Percentiles rank a stretch among this genome's conserved stretches.
phyloP scores from a whole-genome alignment of 1,140 invertebrate species.

The Hermatobates lingyangjiaoensis region DNA sequence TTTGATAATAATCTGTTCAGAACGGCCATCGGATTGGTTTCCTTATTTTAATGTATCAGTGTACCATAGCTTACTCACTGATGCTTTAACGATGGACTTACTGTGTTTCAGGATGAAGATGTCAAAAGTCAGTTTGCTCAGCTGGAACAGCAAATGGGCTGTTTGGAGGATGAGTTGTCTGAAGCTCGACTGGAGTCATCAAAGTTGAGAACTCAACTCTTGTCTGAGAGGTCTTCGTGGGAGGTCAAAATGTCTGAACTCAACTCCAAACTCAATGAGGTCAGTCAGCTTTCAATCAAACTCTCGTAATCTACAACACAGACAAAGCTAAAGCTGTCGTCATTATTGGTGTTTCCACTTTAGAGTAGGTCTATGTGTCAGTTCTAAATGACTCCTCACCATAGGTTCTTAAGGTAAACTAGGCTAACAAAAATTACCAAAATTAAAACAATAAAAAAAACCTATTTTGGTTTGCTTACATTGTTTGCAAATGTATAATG shows the following conservation, averaged over 20 bases:
- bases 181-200: constrained; percentile 62
- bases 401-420: too few relatives aligned
- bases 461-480: too few relatives aligned
- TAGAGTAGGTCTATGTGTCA: neutral
- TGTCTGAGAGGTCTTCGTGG: constrained; percentile 69
- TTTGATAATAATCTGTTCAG: too few relatives aligned
- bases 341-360: too few relatives aligned
- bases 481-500: too few relatives aligned
- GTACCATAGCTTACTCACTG: too few relatives aligned
- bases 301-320: neutral
- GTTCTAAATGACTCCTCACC: too few relatives aligned
- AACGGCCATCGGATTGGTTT: too few relatives aligned
- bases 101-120: constrained; percentile 27
- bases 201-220: constrained; percentile 70
- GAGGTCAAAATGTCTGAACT: constrained; percentile 78
- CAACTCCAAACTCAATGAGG: constrained; percentile 81
- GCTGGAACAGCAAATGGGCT: constrained; percentile 62
- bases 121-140: constrained; percentile 32
- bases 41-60: too few relatives aligned
- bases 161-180: constrained; percentile 73
- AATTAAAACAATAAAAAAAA: too few relatives aligned
- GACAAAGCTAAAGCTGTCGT: neutral
- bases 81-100: constrained; percentile 2
- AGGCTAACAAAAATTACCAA: too few relatives aligned
- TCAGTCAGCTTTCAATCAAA: constrained; percentile 22